Percentiles rank a stretch among this genome's conserved stretches.
Conservation (phyloP, 92 coral and sea anemone species). For the Phenganax marumi region DNA sequence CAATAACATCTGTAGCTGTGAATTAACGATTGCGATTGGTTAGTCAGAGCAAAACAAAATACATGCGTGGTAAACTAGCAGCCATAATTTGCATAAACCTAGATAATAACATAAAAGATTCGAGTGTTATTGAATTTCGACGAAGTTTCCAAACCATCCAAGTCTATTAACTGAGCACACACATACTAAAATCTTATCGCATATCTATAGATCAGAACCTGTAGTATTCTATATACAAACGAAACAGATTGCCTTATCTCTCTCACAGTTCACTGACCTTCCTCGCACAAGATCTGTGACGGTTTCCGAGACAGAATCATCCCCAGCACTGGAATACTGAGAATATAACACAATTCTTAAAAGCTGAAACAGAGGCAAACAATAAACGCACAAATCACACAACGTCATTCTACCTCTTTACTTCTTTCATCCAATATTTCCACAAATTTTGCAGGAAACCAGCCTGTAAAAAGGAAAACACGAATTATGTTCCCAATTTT, state of each 20-base stretch:
- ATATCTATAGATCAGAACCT: too few species aligned
- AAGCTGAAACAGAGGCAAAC: neutral
- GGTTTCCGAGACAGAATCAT: conserved; percentile 95
- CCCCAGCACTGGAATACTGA: conserved; percentile 96
- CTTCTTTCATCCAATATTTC: conserved; percentile 97
- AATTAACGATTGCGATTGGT: too few species aligned
- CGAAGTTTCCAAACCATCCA: too few species aligned
- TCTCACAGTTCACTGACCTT: conserved; percentile 63
- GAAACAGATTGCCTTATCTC: neutral
- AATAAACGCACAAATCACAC: neutral
- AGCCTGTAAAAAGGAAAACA: conserved; percentile 56
- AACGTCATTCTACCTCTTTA: conserved; percentile 73
- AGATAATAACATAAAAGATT: too few species aligned
- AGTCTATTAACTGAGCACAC: too few species aligned
- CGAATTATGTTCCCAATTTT: neutral
- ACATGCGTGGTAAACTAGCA: too few species aligned
- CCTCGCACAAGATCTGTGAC: conserved; percentile 97
- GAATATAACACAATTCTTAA: neutral
- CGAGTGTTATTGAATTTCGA: too few species aligned
- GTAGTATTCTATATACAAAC: neutral
- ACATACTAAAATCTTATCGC: too few species aligned
- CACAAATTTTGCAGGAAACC: conserved; percentile 99
- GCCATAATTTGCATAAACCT: too few species aligned
- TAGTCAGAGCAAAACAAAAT: too few species aligned
- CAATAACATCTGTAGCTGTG: too few species aligned